phyloP scores from a whole-genome alignment of 1,140 invertebrate genomes.

The Lepidurus couesii region DNA sequence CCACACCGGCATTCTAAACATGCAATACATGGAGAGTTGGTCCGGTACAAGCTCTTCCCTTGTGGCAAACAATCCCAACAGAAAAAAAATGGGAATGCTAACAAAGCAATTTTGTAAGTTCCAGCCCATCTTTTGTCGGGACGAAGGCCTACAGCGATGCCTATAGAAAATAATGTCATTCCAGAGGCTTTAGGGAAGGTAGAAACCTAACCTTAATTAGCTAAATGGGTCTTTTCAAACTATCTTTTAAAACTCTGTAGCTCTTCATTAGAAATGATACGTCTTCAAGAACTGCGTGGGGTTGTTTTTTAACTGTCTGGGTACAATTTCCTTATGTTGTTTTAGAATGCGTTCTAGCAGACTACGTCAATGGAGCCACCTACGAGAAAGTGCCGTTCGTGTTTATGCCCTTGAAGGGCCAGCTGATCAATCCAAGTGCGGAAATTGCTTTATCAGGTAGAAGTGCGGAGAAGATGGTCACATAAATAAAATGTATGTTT shows the following conservation, averaged over 20 bases:
- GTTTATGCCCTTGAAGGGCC: constrained; percentile 71
- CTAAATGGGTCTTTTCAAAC: neutral
- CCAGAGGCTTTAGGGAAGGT: neutral
- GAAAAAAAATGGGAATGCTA: neutral
- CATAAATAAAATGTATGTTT: neutral
- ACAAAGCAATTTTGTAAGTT: neutral
- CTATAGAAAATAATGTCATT: neutral
- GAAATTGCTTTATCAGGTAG: constrained; percentile 75
- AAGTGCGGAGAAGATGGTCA: constrained; percentile 34
- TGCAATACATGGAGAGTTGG: neutral
- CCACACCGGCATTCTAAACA: neutral
- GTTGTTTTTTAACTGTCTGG: neutral
- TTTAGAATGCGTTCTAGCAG: constrained; percentile 72
- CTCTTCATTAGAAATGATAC: constrained; percentile 19
- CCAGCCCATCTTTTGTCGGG: neutral
- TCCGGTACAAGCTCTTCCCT: neutral
- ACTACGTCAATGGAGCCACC: constrained; percentile 67
- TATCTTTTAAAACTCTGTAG: neutral
- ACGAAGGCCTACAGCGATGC: neutral
- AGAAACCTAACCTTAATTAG: neutral
- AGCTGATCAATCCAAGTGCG: constrained; percentile 77
- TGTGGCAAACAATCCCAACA: neutral
- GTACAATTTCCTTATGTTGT: constrained; percentile 42
- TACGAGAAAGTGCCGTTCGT: constrained; percentile 75
- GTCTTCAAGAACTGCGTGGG: neutral